A percentile compares a stretch with the other conserved stretches of the same genome.
Conservation (phyloP, 2,113 vertebrate species). For the Columba livia region DNA sequence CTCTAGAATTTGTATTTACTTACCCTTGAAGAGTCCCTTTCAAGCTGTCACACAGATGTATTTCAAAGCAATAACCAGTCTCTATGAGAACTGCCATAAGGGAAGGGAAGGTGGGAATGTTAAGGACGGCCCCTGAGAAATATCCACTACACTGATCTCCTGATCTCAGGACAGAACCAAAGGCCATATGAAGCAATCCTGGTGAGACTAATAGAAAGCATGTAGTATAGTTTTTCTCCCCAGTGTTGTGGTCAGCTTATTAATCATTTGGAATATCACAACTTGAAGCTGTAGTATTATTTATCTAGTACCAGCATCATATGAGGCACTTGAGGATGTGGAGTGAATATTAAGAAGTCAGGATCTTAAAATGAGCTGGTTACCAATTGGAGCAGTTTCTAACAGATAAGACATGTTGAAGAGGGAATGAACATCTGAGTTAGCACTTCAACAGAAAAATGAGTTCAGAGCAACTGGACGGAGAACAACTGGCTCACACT, state of each 20-base stretch:
- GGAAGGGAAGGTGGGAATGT: background rate
- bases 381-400: background rate
- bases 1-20: background rate
- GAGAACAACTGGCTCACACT: background rate
- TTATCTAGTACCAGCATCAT: background rate
- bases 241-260: background rate
- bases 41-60: background rate
- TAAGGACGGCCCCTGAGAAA: background rate
- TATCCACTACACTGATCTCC: background rate
- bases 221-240: background rate
- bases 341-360: background rate
- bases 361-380: background rate
- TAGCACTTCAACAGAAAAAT: background rate
- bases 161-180: background rate
- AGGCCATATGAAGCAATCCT: background rate
- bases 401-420: background rate
- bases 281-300: background rate
- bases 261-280: background rate
- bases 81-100: background rate
- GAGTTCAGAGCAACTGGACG: background rate
- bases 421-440: background rate
- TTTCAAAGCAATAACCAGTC: background rate
- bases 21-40: background rate
- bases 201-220: background rate
- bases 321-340: background rate